Evolutionary conservation across 2,113 vertebrate species (phyloP).

Genomic region (Craseonycteris thonglongyai): DNA sequence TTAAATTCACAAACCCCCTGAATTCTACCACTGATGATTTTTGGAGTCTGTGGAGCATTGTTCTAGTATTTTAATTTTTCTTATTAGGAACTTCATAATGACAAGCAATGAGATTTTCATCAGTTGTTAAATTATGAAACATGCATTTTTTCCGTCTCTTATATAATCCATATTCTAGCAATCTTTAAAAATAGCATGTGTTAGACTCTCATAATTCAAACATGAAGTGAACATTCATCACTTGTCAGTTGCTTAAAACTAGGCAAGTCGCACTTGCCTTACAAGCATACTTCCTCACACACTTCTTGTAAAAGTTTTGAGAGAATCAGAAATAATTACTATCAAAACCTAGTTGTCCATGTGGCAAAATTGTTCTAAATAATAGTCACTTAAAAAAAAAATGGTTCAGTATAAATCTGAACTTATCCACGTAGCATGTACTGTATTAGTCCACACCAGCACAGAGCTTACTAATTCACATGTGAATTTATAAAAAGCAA

Average conservation of each 20-base stretch:
- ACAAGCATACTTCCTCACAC: neutral
- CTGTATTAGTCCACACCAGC: neutral
- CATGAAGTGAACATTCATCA: neutral
- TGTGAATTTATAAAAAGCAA: neutral
- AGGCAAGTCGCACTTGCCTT: neutral
- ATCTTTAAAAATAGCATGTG: neutral
- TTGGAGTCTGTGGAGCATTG: accelerated
- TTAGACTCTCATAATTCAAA: neutral
- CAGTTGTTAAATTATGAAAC: neutral
- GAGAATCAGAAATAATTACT: neutral
- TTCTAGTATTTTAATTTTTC: neutral
- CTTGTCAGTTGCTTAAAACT: neutral
- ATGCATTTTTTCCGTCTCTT: neutral
- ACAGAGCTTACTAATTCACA: neutral
- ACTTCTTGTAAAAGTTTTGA: neutral
- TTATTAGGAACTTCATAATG: neutral
- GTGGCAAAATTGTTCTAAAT: neutral
- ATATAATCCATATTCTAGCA: neutral
- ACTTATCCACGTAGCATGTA: neutral
- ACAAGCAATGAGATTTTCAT: neutral
- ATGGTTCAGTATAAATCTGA: neutral
- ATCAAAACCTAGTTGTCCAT: neutral
- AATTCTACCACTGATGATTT: neutral
- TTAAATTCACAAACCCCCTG: neutral
- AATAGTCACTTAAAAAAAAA: neutral